phyloP scores from a whole-genome alignment of 2,888 invertebrate genomes.

The Andrena fulva region DNA sequence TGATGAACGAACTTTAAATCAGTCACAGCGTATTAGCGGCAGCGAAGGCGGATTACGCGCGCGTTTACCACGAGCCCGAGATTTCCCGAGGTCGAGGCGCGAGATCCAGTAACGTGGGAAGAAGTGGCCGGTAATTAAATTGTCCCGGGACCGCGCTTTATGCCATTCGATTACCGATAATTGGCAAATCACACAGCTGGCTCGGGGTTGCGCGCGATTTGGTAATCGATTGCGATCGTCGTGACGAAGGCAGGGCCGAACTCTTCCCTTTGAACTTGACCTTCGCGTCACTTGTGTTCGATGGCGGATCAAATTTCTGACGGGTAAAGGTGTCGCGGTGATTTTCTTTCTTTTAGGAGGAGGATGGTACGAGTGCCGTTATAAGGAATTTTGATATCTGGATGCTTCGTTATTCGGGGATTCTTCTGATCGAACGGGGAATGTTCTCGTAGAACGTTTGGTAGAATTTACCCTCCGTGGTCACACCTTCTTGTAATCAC shows the following conservation, averaged over 20 bases:
- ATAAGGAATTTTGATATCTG: too few species aligned
- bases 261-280: not conserved
- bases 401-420: too few species aligned
- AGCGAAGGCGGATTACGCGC: constrained; percentile 50
- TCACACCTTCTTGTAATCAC: too few species aligned
- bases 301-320: constrained; percentile 9
- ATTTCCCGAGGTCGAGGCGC: constrained; percentile 39
- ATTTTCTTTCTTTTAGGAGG: not conserved
- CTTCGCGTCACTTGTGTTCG: not conserved
- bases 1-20: constrained; percentile 68
- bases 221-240: constrained; percentile 17
- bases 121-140: constrained; percentile 61
- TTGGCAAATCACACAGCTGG: constrained; percentile 61
- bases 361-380: too few species aligned
- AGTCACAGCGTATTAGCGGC: constrained; percentile 56
- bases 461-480: too few species aligned
- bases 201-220: constrained; percentile 33
- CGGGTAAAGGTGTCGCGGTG: constrained; percentile 1
- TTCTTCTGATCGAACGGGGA: too few species aligned
- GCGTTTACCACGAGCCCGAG: constrained; percentile 20
- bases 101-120: constrained; percentile 69
- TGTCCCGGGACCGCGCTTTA: constrained; percentile 41
- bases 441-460: too few species aligned
- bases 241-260: constrained; percentile 5
- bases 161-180: constrained; percentile 69